A percentile compares a stretch with the other conserved stretches of the same genome.
phyloP scores from a whole-genome alignment of 1,140 invertebrate genomes.

The Bombus confusus region DNA sequence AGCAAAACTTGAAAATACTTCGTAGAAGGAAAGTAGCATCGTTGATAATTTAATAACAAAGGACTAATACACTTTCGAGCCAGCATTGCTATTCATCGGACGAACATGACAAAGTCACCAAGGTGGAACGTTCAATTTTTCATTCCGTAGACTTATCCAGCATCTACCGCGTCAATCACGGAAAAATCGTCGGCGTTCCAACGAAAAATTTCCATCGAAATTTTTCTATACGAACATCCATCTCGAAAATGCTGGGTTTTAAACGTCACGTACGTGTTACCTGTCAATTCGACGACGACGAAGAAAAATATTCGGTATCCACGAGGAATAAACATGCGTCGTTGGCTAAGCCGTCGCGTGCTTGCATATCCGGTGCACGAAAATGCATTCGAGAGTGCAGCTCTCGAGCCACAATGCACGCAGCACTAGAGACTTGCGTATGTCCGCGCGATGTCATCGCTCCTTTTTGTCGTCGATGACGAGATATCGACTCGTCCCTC shows the following conservation, averaged over 20 bases:
- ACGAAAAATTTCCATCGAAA: not conserved
- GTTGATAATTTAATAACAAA: too few species aligned
- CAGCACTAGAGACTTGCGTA: conserved; percentile 71
- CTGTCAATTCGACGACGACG: conserved; percentile 33
- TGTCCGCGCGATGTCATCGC: conserved; percentile 69
- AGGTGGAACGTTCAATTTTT: not conserved
- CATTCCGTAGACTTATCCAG: not conserved
- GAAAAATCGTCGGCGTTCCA: not conserved
- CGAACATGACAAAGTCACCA: not conserved
- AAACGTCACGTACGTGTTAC: not conserved
- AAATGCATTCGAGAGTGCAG: conserved; percentile 33
- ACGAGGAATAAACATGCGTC: conserved; percentile 45
- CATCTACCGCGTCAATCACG: not conserved
- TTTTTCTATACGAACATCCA: not conserved
- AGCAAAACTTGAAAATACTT: too few species aligned
- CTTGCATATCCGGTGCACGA: conserved; percentile 43
- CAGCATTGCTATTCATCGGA: not conserved
- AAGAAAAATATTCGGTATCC: conserved; percentile 46
- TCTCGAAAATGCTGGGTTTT: not conserved
- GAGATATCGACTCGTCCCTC: conserved; percentile 28
- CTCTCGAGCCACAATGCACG: conserved; percentile 42
- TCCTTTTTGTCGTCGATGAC: conserved; percentile 49
- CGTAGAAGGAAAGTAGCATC: too few species aligned
- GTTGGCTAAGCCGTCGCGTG: conserved; percentile 35
- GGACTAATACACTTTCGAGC: not conserved